Percentiles rank a stretch among this genome's conserved stretches.
These are phyloP conservation scores for Notolabrus celidotus DNA, from an alignment of 2,797 vertebrate genomes.

Conservation along the genomic window DNA sequence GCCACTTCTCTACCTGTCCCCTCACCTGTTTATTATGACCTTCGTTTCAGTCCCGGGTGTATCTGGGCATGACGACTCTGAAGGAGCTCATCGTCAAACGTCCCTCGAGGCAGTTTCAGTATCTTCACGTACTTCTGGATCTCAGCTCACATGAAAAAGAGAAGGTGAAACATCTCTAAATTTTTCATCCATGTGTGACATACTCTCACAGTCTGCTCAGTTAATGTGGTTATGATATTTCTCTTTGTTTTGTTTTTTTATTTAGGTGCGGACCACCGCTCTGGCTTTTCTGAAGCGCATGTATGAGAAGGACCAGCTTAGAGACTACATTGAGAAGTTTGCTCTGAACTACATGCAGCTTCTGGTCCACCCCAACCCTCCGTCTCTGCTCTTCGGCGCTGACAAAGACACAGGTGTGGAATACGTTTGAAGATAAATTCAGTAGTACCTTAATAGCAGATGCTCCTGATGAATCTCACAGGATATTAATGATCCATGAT, in stretches of 20 bases:
- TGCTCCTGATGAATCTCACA: too few relatives aligned
- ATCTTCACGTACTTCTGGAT: constrained; percentile 94
- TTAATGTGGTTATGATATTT: not conserved
- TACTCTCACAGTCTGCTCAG: too few relatives aligned
- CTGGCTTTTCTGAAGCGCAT: constrained; percentile 93
- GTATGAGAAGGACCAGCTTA: constrained; percentile 95
- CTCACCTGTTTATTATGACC: not conserved
- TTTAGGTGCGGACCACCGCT: constrained; percentile 92
- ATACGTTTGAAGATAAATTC: not conserved
- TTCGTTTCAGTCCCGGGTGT: constrained; percentile 90
- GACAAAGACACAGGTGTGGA: constrained; percentile 94
- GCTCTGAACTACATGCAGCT: constrained; percentile 97
- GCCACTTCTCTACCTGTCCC: rapidly evolving
- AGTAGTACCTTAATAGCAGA: too few relatives aligned
- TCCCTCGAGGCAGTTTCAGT: constrained; percentile 94
- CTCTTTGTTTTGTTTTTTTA: not conserved
- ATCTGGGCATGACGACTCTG: constrained; percentile 94
- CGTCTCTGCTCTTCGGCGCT: constrained; percentile 93
- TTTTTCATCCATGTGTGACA: not conserved
- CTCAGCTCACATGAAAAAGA: constrained; percentile 97
- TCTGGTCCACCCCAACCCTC: constrained; percentile 96
- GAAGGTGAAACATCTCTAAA: constrained; percentile 83
- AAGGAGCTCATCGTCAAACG: constrained; percentile 94
- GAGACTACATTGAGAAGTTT: constrained; percentile 95
- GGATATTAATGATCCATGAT: too few relatives aligned